Evolutionary conservation across 30 jellyfish, hydroid and myxozoan genomes (phyloP).

Genomic region (Aurelia sp.): DNA sequence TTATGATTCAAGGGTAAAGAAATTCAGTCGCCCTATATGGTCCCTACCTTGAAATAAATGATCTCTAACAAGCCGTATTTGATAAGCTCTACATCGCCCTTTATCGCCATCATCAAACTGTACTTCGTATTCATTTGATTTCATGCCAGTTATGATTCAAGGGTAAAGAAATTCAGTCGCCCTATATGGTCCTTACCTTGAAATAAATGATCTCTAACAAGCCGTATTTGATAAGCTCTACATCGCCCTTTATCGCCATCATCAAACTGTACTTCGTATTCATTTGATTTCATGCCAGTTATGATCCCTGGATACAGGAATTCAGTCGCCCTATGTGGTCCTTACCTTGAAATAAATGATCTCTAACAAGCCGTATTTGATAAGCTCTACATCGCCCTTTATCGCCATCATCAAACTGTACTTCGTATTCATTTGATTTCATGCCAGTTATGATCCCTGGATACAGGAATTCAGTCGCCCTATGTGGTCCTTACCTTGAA

Average conservation of each 20-base stretch:
- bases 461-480: slow-evolving; percentile 47
- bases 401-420: slow-evolving; percentile 91
- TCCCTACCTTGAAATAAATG: slow-evolving; percentile 54
- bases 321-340: neutral
- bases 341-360: slow-evolving; percentile 47
- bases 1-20: slow-evolving; percentile 89
- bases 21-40: slow-evolving; percentile 9
- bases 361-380: slow-evolving; percentile 80
- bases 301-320: slow-evolving; percentile 89
- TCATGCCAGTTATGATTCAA: slow-evolving; percentile 80
- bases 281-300: slow-evolving; percentile 58
- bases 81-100: slow-evolving; percentile 83
- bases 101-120: slow-evolving; percentile 93
- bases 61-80: slow-evolving; percentile 74
- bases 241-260: slow-evolving; percentile 88
- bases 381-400: slow-evolving; percentile 74
- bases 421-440: slow-evolving; percentile 70
- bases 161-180: slow-evolving; percentile 71
- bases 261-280: slow-evolving; percentile 80
- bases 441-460: slow-evolving; percentile 87
- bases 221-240: slow-evolving; percentile 81
- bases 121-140: slow-evolving; percentile 68
- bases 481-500: slow-evolving; percentile 19
- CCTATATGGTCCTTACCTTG: slow-evolving; percentile 15
- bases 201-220: slow-evolving; percentile 57